Conservation (phyloP, 2,113 vertebrate species). For the Rutilus rutilus region DNA sequence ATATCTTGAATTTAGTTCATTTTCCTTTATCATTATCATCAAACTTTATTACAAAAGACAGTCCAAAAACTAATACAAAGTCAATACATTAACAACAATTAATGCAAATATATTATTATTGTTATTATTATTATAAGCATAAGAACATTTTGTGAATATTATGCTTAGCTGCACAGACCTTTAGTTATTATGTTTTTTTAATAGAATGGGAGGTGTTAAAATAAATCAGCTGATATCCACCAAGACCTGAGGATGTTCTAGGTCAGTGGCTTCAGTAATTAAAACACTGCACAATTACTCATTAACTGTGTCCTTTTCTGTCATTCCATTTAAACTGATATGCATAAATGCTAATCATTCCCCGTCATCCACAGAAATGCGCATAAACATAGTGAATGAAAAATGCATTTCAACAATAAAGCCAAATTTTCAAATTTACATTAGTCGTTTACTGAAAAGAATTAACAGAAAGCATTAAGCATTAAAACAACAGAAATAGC, state of each 20-base stretch:
- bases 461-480: not conserved
- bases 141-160: not conserved
- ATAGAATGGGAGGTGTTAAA: not conserved
- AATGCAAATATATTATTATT: too few species aligned
- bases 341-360: not conserved
- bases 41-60: too few species aligned
- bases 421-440: not conserved
- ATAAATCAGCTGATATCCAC: not conserved
- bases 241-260: slow-evolving; percentile 36
- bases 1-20: not conserved
- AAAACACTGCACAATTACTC: slow-evolving; percentile 7
- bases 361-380: not conserved
- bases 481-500: not conserved
- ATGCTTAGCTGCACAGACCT: not conserved
- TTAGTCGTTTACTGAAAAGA: not conserved
- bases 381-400: not conserved
- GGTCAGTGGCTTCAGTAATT: slow-evolving; percentile 18
- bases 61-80: too few species aligned
- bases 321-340: slow-evolving; percentile 21
- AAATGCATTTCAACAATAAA: not conserved
- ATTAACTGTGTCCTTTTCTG: slow-evolving; percentile 40
- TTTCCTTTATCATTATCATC: not conserved
- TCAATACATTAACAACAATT: too few species aligned
- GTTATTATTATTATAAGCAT: not conserved
- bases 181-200: not conserved